Evolutionary conservation across 2,797 vertebrate species (phyloP).

Genomic region (Limnodromus scolopaceus): DNA sequence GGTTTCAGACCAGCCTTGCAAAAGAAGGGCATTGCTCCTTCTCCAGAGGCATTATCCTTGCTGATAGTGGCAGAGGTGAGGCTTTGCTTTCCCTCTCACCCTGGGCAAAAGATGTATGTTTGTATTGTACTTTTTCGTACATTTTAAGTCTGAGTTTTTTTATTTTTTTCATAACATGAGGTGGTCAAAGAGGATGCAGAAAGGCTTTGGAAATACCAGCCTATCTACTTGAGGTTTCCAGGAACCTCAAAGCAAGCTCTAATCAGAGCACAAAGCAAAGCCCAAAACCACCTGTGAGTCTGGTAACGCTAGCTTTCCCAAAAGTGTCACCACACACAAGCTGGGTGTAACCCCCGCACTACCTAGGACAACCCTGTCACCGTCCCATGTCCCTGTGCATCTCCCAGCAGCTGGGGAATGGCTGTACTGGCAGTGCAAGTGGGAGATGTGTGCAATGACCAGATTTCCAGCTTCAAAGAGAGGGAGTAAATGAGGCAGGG

Average conservation of each 20-base stretch:
- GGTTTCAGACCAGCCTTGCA: not conserved
- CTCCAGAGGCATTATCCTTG: not conserved
- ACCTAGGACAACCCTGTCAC: not conserved
- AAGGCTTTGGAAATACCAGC: not conserved
- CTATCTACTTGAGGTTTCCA: not conserved
- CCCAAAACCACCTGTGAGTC: not conserved
- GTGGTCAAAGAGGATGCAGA: not conserved
- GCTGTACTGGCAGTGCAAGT: not conserved
- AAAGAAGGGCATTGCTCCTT: not conserved
- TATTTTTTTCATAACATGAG: not conserved
- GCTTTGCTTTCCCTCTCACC: not conserved
- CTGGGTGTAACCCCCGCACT: not conserved
- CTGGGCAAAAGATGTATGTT: not conserved
- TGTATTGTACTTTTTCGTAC: not conserved
- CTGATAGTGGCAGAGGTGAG: not conserved
- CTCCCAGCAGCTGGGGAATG: not conserved
- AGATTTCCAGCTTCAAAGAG: not conserved
- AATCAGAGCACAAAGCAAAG: not conserved
- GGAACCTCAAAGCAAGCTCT: not conserved
- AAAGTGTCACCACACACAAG: not conserved
- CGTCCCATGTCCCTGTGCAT: fast-evolving
- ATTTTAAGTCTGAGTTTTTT: not conserved
- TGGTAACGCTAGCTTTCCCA: not conserved
- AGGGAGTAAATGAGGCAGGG: not conserved
- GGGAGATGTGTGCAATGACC: not conserved